Conservation (phyloP, 2,113 vertebrate genomes). For the Uropsilus gracilis region DNA sequence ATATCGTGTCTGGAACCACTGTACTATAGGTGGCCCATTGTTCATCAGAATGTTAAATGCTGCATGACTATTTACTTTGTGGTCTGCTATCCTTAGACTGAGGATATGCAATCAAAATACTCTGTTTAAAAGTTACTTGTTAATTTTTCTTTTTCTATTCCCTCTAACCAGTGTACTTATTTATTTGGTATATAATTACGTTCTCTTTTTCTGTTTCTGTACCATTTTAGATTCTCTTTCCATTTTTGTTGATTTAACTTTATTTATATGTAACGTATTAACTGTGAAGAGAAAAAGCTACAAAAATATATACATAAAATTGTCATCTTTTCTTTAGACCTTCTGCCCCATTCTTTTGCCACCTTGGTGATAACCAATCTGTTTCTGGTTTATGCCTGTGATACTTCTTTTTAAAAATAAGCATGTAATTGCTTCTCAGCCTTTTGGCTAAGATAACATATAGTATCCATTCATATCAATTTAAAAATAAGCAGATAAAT, state of each 20-base stretch:
- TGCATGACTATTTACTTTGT: no score
- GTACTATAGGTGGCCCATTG: no score
- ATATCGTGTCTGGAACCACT: no score
- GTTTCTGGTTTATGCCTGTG: neutral
- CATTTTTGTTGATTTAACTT: neutral
- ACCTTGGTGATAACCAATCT: neutral
- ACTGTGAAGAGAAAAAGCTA: neutral
- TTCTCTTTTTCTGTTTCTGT: constrained; percentile 12
- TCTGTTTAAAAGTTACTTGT: neutral
- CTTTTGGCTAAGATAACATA: no score
- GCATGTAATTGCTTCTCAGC: no score
- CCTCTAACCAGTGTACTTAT: neutral
- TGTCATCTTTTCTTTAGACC: neutral
- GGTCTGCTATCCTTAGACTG: neutral
- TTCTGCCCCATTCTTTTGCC: neutral
- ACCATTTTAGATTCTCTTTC: constrained; percentile 38
- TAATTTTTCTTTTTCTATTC: constrained; percentile 18
- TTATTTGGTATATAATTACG: constrained; percentile 11
- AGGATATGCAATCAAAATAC: neutral
- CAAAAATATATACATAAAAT: neutral
- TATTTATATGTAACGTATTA: constrained; percentile 39
- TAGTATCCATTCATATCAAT: no score
- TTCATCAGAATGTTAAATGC: no score
- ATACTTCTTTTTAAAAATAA: neutral
- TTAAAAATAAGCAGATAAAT: neutral